A percentile compares a stretch with the other conserved stretches of the same genome.
Conservation (phyloP, 2,797 vertebrate species). For the Acomys russatus region DNA sequence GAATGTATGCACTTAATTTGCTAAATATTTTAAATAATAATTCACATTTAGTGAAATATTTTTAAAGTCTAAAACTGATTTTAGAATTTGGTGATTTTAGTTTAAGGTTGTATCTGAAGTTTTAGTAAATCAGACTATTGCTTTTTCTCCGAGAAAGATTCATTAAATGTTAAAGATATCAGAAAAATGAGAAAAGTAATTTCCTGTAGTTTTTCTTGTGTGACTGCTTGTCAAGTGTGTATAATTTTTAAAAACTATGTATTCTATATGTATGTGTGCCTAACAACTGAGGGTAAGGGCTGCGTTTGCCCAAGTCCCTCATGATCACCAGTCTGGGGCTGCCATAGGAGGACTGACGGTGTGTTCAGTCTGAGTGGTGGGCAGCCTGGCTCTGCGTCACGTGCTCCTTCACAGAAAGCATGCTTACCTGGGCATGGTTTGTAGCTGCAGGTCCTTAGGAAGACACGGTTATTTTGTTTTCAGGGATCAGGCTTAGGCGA, state of each 20-base stretch:
- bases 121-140: slow-evolving; percentile 70
- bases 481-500: not conserved
- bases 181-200: slow-evolving; percentile 69
- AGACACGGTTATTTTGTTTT: not conserved
- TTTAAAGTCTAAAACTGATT: slow-evolving; percentile 74
- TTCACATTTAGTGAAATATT: slow-evolving; percentile 69
- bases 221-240: slow-evolving; percentile 26
- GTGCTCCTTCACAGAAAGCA: not conserved
- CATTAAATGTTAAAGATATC: slow-evolving; percentile 56
- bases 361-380: slow-evolving; percentile 27
- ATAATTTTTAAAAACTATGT: slow-evolving; percentile 49
- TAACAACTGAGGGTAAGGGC: slow-evolving; percentile 53
- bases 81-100: slow-evolving; percentile 70
- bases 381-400: not conserved
- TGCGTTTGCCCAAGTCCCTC: not conserved
- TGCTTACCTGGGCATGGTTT: slow-evolving; percentile 23
- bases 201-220: slow-evolving; percentile 67
- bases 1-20: slow-evolving; percentile 83
- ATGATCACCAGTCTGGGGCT: slow-evolving; percentile 9
- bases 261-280: slow-evolving; percentile 42
- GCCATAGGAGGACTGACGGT: not conserved
- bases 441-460: not conserved
- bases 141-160: slow-evolving; percentile 60
- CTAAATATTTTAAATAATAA: slow-evolving; percentile 74
- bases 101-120: slow-evolving; percentile 64